Base-by-base conservation (phyloP, 2,888 invertebrate species). In the Pandemis heparana region DNA sequence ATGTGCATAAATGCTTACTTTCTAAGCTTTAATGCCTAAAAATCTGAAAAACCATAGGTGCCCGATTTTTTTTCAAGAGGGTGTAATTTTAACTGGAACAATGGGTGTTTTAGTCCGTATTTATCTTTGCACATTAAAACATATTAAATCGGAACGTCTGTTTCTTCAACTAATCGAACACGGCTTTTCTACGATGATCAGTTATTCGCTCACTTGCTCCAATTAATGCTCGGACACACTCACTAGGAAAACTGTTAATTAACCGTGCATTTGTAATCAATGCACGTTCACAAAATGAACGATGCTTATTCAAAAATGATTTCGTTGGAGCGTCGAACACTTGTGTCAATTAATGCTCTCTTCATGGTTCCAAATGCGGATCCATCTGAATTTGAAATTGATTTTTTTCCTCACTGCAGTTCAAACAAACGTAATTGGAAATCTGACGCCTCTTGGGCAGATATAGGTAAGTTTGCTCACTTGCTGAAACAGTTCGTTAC, bases 321-420 rank as follows among this genome's bases (percentile, higher is more conserved):
- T 69, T 48, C 48, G 64, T 69, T 60, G 63, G 65, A 70, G 60
- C 69, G 51, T 74, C 77, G 83, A 86, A 85, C 87, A 88, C 86
- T 86, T 88, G 83, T 85, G 87, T 89, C 91, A 92, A 91, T 92
- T 90, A 91, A 86, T 81, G 79, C 77, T 80, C 88, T 83, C 84
- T 91, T 88, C 88, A 88, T 81, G 79, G 83, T 85, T 83, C 81
- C 83, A 84, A 88, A 88, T 83, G 83, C 81, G 82, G 63, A 56
- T 48, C 56, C 16, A 89, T 89, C 81, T 87, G 89, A 90, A 90
- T 91, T 91, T 88, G 89, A 91, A 89, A 92, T 88, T 82, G 81
- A 79, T 82, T 87, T 88, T 88, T 88, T 86, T 82, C 84, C 85
- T 82, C 78, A 79, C 81, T 84, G 83, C 84, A 80, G 80, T 83